phyloP scores from a whole-genome alignment of 2,888 invertebrate species.

The Polietes domitor region DNA sequence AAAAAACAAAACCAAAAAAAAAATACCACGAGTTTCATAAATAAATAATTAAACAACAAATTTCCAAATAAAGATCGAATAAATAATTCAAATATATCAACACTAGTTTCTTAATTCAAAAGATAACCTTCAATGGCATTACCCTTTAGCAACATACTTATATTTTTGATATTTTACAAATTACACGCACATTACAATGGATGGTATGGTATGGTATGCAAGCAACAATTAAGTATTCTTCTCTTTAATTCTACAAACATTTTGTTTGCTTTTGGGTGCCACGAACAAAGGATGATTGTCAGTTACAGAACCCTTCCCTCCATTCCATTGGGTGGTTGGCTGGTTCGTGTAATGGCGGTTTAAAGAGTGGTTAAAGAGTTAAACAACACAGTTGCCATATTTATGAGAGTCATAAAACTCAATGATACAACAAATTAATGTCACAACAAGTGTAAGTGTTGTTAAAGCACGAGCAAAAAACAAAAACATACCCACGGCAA shows the following conservation, averaged over 20 bases:
- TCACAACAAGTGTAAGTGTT: slow-evolving; percentile 62
- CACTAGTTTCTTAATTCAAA: too few species aligned
- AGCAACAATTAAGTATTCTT: slow-evolving; percentile 78
- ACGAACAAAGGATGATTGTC: neutral
- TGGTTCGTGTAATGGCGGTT: neutral
- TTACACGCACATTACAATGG: slow-evolving; percentile 72
- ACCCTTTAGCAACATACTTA: neutral
- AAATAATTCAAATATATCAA: too few species aligned
- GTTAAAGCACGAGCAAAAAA: neutral
- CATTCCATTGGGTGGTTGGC: neutral
- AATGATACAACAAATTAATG: slow-evolving; percentile 79
- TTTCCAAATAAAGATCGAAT: too few species aligned
- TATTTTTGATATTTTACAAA: slow-evolving; percentile 5
- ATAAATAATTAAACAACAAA: too few species aligned
- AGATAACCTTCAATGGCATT: too few species aligned
- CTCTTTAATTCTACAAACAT: slow-evolving; percentile 70
- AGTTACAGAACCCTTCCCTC: neutral
- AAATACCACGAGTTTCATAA: too few species aligned
- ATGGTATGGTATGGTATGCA: slow-evolving; percentile 54
- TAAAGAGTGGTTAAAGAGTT: slow-evolving; percentile 72
- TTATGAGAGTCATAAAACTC: slow-evolving; percentile 79
- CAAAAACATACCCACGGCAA: neutral
- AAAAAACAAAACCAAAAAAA: too few species aligned
- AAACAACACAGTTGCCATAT: slow-evolving; percentile 76
- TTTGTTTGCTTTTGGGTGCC: neutral